phyloP scores from a whole-genome alignment of 2,113 vertebrate species.

The Uria aalge region DNA sequence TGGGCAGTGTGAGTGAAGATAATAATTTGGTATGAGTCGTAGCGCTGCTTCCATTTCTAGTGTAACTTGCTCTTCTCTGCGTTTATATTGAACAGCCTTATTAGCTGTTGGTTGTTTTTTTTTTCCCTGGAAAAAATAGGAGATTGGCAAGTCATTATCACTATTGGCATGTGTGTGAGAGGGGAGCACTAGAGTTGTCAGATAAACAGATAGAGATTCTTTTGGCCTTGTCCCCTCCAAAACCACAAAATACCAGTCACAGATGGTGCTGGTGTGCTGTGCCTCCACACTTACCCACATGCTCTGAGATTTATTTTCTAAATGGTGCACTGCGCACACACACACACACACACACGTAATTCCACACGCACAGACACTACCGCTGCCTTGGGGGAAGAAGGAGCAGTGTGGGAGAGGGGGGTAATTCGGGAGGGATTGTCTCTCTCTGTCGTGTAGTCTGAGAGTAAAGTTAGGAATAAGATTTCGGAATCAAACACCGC shows the following conservation, averaged over 20 bases:
- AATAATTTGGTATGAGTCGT: background rate
- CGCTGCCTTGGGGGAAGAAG: background rate
- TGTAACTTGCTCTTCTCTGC: background rate
- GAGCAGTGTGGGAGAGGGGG: background rate
- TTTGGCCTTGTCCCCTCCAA: background rate
- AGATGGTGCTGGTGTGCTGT: background rate
- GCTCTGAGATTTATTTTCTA: background rate
- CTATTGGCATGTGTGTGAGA: background rate
- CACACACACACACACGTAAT: background rate
- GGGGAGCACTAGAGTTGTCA: background rate
- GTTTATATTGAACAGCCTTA: background rate
- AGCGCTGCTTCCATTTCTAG: background rate
- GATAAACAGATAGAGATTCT: background rate
- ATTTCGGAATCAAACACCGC: background rate
- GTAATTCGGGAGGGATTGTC: background rate
- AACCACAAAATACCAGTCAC: background rate
- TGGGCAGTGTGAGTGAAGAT: rapidly evolving
- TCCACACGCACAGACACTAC: background rate
- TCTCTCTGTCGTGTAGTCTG: background rate
- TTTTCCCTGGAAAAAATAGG: background rate
- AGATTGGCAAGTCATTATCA: background rate
- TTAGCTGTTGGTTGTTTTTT: background rate
- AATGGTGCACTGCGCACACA: background rate
- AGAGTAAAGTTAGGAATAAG: background rate
- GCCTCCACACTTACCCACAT: background rate